Percentiles rank a stretch among this genome's conserved stretches.
Conservation (phyloP, 2,888 invertebrate genomes). For the Noctua fimbriata region DNA sequence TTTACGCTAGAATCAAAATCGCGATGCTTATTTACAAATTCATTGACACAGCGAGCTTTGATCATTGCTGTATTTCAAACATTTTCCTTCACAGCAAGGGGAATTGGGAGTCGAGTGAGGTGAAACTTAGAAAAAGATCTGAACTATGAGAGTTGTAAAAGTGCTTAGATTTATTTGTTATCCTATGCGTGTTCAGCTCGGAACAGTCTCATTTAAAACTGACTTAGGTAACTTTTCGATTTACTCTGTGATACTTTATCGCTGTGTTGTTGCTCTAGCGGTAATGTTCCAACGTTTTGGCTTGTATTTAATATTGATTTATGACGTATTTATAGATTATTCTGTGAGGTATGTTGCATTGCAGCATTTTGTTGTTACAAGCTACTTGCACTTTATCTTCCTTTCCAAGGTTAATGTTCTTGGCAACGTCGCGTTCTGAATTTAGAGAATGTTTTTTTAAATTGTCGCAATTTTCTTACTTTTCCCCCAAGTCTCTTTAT, state of each 20-base stretch:
- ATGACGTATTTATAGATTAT: conserved; percentile 41
- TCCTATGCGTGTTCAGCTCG: conserved; percentile 67
- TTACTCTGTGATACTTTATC: conserved; percentile 70
- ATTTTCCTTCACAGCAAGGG: conserved; percentile 43
- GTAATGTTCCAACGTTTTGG: conserved; percentile 58
- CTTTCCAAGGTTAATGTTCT: conserved; percentile 48
- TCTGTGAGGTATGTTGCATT: conserved; percentile 29
- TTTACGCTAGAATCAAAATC: conserved; percentile 39
- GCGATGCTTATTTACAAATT: conserved; percentile 51
- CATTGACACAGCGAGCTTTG: conserved; percentile 54
- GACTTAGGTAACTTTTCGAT: conserved; percentile 72
- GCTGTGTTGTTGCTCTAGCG: conserved; percentile 64
- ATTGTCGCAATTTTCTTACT: conserved; percentile 26
- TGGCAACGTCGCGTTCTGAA: conserved; percentile 30
- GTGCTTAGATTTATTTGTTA: conserved; percentile 77
- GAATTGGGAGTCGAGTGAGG: conserved; percentile 47
- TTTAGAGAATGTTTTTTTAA: conserved; percentile 17
- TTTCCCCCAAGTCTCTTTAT: conserved; percentile 27
- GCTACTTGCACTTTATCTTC: conserved; percentile 51
- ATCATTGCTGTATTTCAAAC: conserved; percentile 59
- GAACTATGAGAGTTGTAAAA: conserved; percentile 73
- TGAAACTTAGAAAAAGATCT: conserved; percentile 68
- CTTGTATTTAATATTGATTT: conserved; percentile 60
- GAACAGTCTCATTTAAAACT: conserved; percentile 70
- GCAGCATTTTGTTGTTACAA: conserved; percentile 40